Conservation (phyloP, 2,888 invertebrate genomes). For the Galerucella nymphaeae region DNA sequence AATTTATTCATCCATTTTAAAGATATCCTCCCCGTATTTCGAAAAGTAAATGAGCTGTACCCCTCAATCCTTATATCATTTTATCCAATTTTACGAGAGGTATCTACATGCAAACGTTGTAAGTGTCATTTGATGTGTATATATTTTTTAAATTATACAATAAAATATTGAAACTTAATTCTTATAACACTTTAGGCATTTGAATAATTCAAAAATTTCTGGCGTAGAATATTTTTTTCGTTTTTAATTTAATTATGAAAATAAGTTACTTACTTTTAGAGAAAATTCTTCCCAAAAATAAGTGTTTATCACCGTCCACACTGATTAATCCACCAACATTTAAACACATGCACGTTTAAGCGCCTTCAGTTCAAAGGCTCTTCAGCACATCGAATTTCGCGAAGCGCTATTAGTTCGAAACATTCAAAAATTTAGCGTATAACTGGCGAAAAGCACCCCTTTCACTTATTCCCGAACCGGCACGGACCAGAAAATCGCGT, state of each 20-base stretch:
- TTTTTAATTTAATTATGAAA: neutral
- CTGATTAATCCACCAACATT: constrained; percentile 9
- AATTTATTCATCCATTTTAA: no score
- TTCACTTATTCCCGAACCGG: constrained; percentile 30
- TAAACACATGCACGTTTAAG: constrained; percentile 26
- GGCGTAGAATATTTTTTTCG: neutral
- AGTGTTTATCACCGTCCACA: neutral
- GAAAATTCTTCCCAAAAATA: neutral
- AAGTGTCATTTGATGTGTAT: no score
- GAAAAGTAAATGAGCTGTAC: no score
- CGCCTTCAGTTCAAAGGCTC: constrained; percentile 8
- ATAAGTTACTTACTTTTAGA: neutral
- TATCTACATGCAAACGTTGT: no score
- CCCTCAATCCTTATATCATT: no score
- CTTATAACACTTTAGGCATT: no score
- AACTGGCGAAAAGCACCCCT: constrained; percentile 25
- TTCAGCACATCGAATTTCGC: neutral
- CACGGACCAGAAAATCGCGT: constrained; percentile 13
- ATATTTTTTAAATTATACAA: no score
- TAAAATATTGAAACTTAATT: no score
- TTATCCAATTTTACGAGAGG: no score
- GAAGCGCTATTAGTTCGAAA: neutral
- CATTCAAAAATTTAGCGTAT: neutral
- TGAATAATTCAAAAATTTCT: no score
- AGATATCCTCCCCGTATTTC: no score